Evolutionary conservation across 2,113 vertebrate species (phyloP).

Genomic region (Cacatua alba): DNA sequence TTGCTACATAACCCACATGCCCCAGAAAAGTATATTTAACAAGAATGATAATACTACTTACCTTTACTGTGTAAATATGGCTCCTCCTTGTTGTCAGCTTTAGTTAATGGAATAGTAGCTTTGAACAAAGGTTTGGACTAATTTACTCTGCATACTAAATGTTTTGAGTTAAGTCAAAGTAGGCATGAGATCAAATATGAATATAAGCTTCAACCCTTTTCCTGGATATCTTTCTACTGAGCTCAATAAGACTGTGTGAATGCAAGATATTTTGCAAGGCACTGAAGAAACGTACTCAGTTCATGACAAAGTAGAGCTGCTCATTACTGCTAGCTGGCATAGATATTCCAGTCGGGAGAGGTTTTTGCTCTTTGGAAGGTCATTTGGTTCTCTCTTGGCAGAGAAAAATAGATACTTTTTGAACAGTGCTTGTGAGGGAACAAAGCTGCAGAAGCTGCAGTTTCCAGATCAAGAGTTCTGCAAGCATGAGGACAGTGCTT

Average conservation of each 20-base stretch:
- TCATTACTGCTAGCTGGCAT: background rate
- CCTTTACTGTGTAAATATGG: background rate
- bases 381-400: background rate
- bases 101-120: background rate
- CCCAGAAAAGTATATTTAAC: background rate
- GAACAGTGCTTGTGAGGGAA: background rate
- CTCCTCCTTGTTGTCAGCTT: background rate
- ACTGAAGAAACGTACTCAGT: background rate
- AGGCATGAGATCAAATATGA: background rate
- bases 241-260: background rate
- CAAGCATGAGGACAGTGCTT: background rate
- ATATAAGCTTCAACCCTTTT: background rate
- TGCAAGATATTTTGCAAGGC: background rate
- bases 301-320: background rate
- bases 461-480: background rate
- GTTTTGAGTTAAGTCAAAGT: background rate
- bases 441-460: background rate
- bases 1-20: background rate
- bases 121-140: background rate
- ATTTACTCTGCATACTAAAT: background rate
- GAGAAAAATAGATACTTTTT: background rate
- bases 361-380: background rate
- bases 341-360: background rate
- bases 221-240: background rate
- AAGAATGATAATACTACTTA: background rate